phyloP scores from a whole-genome alignment of 2,888 invertebrate species.

The Drosophila cracens region DNA sequence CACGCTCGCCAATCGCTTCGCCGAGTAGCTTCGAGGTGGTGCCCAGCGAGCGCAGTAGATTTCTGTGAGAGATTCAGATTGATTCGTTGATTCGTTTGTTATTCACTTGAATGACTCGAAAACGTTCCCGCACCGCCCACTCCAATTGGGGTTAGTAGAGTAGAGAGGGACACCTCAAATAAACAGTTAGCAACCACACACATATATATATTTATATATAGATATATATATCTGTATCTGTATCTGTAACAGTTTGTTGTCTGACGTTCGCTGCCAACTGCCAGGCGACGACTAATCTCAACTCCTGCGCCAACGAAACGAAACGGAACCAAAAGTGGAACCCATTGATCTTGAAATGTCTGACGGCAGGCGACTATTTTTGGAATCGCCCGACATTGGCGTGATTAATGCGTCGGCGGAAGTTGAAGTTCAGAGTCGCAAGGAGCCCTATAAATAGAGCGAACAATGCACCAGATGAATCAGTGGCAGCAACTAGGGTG shows the following conservation, averaged over 20 bases:
- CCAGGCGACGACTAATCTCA: constrained; percentile 26
- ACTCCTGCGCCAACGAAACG: constrained; percentile 12
- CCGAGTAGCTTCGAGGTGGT: constrained; percentile 83
- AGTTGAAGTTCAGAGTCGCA: constrained; percentile 26
- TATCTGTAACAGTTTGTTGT: background rate
- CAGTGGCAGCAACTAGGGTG: constrained; percentile 5
- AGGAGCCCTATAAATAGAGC: constrained; percentile 37
- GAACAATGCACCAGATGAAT: constrained; percentile 15
- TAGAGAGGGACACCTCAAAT: background rate
- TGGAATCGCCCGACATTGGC: constrained; percentile 12
- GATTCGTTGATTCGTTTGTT: background rate
- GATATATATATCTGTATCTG: background rate
- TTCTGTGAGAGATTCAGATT: constrained; percentile 61
- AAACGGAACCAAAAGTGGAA: constrained; percentile 21
- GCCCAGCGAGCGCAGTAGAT: constrained; percentile 83
- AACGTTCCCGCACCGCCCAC: background rate
- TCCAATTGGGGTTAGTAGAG: constrained; percentile 29
- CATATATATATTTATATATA: background rate
- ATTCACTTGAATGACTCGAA: background rate
- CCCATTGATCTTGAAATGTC: constrained; percentile 46
- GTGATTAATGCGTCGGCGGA: constrained; percentile 54
- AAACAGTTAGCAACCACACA: constrained; percentile 20
- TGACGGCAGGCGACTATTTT: constrained; percentile 32
- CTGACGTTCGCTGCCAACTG: background rate
- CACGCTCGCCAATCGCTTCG: constrained; percentile 84